These are phyloP conservation scores for Hypomesus transpacificus DNA, from an alignment of 2,113 vertebrate genomes.

Conservation along the genomic window DNA sequence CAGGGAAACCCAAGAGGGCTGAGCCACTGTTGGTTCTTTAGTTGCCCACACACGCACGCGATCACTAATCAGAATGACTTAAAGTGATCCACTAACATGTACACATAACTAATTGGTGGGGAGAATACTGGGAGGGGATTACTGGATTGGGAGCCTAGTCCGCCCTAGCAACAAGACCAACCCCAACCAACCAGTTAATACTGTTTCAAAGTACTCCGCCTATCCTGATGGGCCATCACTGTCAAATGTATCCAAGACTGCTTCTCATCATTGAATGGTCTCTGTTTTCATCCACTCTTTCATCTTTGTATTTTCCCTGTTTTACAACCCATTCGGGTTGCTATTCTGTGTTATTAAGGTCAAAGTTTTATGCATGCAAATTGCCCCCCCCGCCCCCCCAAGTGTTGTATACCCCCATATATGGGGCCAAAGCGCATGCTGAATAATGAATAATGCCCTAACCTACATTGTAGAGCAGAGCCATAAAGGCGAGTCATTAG, in stretches of 20 bases:
- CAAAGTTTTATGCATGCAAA: slow-evolving; percentile 11
- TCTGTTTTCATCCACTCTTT: background rate
- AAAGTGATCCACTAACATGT: slow-evolving; percentile 70
- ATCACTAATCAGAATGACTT: slow-evolving; percentile 71
- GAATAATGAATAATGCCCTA: background rate
- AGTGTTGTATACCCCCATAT: background rate
- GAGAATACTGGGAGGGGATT: slow-evolving; percentile 65
- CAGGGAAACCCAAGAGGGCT: slow-evolving; percentile 54
- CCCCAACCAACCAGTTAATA: slow-evolving; percentile 24
- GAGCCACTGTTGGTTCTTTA: slow-evolving; percentile 65
- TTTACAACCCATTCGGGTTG: background rate
- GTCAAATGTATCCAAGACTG: too few relatives aligned
- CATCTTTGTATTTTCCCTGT: background rate
- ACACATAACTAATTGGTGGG: slow-evolving; percentile 69
- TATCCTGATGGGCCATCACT: too few relatives aligned
- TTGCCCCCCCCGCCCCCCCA: background rate
- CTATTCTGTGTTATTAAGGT: background rate
- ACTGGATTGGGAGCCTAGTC: slow-evolving; percentile 56
- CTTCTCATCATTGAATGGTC: background rate
- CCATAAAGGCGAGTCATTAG: slow-evolving; percentile 51
- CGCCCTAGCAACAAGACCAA: slow-evolving; percentile 65
- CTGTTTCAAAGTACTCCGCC: too few relatives aligned
- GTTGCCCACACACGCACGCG: slow-evolving; percentile 57
- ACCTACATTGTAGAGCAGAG: slow-evolving; percentile 35
- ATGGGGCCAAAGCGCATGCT: background rate